phyloP scores from a whole-genome alignment of 2,888 invertebrate species.

The Clanis bilineata region DNA sequence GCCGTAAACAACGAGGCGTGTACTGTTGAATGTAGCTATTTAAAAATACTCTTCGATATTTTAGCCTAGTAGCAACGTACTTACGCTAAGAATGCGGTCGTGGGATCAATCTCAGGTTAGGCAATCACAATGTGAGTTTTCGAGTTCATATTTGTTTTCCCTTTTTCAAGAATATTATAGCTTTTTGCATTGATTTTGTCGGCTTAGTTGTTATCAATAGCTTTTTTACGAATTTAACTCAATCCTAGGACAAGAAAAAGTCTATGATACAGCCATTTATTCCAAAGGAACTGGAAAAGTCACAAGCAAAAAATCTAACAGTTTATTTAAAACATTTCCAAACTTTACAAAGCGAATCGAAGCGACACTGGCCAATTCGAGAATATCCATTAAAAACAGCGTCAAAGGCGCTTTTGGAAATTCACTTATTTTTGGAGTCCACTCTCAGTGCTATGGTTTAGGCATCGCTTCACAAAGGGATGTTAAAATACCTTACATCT shows the following conservation, averaged over 20 bases:
- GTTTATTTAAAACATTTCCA: background rate
- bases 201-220: too few species aligned
- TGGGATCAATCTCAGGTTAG: too few species aligned
- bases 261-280: background rate
- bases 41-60: too few species aligned
- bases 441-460: background rate
- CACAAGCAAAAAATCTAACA: background rate
- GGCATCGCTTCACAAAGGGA: background rate
- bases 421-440: background rate
- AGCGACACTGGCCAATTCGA: background rate
- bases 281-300: background rate
- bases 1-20: too few species aligned
- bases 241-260: background rate
- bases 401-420: constrained; percentile 3
- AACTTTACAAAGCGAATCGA: constrained; percentile 6
- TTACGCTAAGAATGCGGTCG: too few species aligned
- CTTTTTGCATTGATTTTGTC: too few species aligned
- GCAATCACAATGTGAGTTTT: too few species aligned
- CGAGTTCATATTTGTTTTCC: too few species aligned
- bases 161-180: too few species aligned
- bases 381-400: background rate
- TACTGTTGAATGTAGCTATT: too few species aligned
- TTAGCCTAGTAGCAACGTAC: too few species aligned
- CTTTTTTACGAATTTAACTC: too few species aligned
- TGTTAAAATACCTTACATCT: background rate